Evolutionary conservation across 2,113 vertebrate genomes (phyloP).

Genomic region (Megaleporinus macrocephalus): DNA sequence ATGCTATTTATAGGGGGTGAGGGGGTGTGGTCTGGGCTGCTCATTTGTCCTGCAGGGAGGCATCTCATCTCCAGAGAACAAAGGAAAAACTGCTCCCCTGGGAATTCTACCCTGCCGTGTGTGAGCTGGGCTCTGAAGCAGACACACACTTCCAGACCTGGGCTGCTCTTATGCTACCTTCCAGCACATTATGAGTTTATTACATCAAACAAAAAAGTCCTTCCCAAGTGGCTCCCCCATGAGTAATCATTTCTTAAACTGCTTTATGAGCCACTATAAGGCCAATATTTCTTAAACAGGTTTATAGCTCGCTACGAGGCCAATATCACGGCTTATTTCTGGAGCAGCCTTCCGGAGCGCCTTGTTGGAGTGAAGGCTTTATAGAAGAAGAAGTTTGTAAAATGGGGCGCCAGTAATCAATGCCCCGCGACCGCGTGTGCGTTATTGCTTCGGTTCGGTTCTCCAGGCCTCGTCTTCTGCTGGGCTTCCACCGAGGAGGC

Average conservation of each 20-base stretch:
- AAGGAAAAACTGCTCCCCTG: neutral
- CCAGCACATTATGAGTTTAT: neutral
- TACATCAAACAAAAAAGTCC: neutral
- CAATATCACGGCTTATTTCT: neutral
- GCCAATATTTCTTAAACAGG: neutral
- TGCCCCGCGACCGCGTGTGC: too few relatives aligned
- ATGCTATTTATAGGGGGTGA: too few relatives aligned
- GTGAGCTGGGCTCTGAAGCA: neutral
- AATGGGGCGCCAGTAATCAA: too few relatives aligned
- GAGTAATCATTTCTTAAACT: neutral
- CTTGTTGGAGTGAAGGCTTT: too few relatives aligned
- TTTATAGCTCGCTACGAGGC: neutral
- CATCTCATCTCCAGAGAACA: constrained; percentile 1
- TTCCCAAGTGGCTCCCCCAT: neutral
- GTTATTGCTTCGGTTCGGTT: constrained; percentile 12
- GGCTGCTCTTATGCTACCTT: neutral
- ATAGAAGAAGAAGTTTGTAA: too few relatives aligned
- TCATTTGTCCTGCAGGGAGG: constrained; percentile 4
- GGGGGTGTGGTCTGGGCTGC: neutral
- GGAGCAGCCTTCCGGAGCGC: neutral
- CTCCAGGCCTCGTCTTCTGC: constrained; percentile 17
- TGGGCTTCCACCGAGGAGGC: neutral
- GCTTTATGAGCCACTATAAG: neutral
- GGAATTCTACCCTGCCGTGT: neutral
- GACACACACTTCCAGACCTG: neutral